Evolutionary conservation across 2,113 vertebrate genomes (phyloP), one percentile per base, ranked within the genome.

Genomic region (Excalfactoria chinensis): DNA sequence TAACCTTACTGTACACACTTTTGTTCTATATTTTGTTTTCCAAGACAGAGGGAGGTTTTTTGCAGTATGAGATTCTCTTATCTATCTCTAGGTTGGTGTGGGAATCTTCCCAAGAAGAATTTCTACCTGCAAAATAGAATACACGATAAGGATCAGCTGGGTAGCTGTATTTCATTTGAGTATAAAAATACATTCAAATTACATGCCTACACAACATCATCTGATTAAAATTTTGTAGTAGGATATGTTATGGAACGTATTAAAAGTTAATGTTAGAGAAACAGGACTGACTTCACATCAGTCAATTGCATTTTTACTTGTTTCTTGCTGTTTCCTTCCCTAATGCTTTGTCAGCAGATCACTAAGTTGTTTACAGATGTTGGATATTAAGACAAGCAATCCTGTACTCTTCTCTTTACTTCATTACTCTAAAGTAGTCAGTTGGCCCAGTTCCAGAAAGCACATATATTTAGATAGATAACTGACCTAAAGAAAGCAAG

Each of bases 281-380:
- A 43, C 37, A 84, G 30, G 20, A 56, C 66, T 73, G 44, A 72
- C 71, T 95, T 92, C 72, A 59, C n/a, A 59, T 81, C 66, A 43
- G 43, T 74, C 43, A 41, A 43, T 77, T 73, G 32, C 41, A 46
- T 92, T 90, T 94, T 92, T 58, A 71, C 37, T 74, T 81, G 55
- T 63, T 92, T 77, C 64, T 77, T 84, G 13, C 60, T 17, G 21
- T 90, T 94, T 90, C 26, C 58, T 74, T 89, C 34, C 40, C 15
- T 74, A 43, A 58, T 84, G 77, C 46, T 90, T 88, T 92, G 84
- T 93, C 84, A 94, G 86, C 84, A 81, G 58, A 70, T 77, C 89
- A 71, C 60, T 58, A 84, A 68, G 80, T 88, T 93, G 69, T 77
- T 92, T 92, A 64, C 69, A 77, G 70, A 59, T 84, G 66, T 51